A percentile compares a stretch with the other conserved stretches of the same genome.
phyloP scores from a whole-genome alignment of 2,797 vertebrate species.

The Trichosurus vulpecula region DNA sequence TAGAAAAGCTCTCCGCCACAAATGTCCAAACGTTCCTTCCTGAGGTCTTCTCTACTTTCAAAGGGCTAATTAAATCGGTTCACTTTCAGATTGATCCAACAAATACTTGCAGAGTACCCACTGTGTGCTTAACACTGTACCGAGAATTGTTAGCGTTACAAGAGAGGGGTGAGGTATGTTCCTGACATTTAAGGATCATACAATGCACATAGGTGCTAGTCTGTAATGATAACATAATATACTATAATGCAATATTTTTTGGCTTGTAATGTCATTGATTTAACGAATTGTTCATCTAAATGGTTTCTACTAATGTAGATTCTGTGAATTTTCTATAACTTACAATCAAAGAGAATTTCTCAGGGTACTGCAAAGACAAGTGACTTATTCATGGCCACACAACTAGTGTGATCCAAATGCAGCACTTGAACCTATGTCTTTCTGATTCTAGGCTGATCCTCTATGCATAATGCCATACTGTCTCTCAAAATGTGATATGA shows the following conservation, averaged over 20 bases:
- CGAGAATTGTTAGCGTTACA: background rate
- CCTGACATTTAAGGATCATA: no score
- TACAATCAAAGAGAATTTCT: no score
- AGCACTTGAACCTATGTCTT: background rate
- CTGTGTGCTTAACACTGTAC: background rate
- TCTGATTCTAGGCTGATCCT: background rate
- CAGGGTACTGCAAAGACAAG: no score
- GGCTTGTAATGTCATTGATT: background rate
- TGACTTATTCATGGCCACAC: background rate
- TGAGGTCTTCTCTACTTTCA: background rate
- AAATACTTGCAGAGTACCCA: background rate
- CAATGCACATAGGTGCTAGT: background rate
- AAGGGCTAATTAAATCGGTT: background rate
- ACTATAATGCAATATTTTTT: background rate
- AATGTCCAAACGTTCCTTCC: background rate
- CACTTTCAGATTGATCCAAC: background rate
- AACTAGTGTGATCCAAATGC: background rate
- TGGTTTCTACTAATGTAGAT: background rate
- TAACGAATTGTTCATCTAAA: background rate
- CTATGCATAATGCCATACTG: background rate
- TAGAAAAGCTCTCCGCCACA: background rate
- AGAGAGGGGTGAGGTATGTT: no score
- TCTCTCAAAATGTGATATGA: background rate
- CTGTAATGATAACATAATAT: background rate
- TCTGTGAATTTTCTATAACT: background rate